Conservation (phyloP, 2,888 invertebrate species). For the Priocnemis perturbator region DNA sequence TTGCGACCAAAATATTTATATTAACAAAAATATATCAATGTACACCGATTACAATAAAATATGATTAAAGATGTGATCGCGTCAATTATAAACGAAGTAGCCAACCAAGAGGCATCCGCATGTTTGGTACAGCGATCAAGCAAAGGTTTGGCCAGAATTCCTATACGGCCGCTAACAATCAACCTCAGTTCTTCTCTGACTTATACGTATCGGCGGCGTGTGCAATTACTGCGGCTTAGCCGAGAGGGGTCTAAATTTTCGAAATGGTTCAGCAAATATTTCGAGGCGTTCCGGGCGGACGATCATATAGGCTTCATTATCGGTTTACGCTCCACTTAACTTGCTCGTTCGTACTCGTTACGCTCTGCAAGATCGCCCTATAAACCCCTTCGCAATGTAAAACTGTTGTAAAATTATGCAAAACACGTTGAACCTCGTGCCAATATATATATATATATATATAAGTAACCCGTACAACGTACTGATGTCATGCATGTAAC, state of each 20-base stretch:
- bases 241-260: constrained; percentile 55
- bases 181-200: constrained; percentile 31
- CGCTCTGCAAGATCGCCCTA: constrained; percentile 42
- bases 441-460: no score
- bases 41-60: no score
- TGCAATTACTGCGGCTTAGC: constrained; percentile 62
- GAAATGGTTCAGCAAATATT: constrained; percentile 54
- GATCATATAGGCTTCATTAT: constrained; percentile 48
- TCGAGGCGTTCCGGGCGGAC: constrained; percentile 46
- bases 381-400: constrained; percentile 28
- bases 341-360: constrained; percentile 47
- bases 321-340: constrained; percentile 48
- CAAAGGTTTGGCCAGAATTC: no score
- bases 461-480: no score
- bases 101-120: no score
- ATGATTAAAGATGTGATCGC: no score
- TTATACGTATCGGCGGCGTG: constrained; percentile 55
- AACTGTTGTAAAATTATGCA: constrained; percentile 53
- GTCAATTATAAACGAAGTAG: no score
- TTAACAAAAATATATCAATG: no score
- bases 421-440: constrained; percentile 6
- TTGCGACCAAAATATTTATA: no score
- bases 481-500: no score
- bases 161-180: constrained; percentile 26
- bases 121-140: no score